Evolutionary conservation across 2,888 invertebrate species (phyloP), one percentile per base, ranked within the genome.

Genomic region (Cephus runcator): DNA sequence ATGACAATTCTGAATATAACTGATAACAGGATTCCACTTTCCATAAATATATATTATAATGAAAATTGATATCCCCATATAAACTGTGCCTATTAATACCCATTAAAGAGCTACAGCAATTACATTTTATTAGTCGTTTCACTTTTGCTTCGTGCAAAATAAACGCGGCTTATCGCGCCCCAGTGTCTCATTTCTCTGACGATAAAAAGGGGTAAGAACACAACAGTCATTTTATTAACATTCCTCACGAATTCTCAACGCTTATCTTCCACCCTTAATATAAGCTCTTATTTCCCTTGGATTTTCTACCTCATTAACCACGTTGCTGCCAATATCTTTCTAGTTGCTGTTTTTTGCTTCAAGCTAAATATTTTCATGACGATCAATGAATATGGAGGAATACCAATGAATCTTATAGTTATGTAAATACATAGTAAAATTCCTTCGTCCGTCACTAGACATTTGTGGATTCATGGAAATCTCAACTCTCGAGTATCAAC

Each of bases 401-500:
- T 56, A 23, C 9, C 56, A 56, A 9, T 56, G 6, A 9, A 2
- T 23, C 15, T 23, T 9, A 23, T 6, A 56, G 1, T 56, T 6
- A 56, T 9, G 23, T 23, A 56, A 56, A 56, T 56, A 56, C 23
- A 23, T 35, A 73, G 35, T 78, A 73, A 78, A 78, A 78, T 78
- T 78, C 73, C 78, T 75, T 6, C 76, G 36, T 78, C 35, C 73
- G 76, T 76, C 73, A 73, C 71, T 36, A 75, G 78, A 76, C 78
- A 78, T 71, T 73, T 33, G 78, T 12, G 71, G 78, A 36, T 56
- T 56, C 56, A 9, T 56, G 23, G 2, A 56, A 56, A 56, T 40
- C 56, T 56, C 23, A 56, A 23, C 23, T 9, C 23, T 56, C 75
- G 15, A 15, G 15, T 30, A 35, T 75, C 73, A 73, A 15, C 23